Base-by-base conservation (phyloP, 1,140 invertebrate genomes). In the Mactra quadrangularis region DNA sequence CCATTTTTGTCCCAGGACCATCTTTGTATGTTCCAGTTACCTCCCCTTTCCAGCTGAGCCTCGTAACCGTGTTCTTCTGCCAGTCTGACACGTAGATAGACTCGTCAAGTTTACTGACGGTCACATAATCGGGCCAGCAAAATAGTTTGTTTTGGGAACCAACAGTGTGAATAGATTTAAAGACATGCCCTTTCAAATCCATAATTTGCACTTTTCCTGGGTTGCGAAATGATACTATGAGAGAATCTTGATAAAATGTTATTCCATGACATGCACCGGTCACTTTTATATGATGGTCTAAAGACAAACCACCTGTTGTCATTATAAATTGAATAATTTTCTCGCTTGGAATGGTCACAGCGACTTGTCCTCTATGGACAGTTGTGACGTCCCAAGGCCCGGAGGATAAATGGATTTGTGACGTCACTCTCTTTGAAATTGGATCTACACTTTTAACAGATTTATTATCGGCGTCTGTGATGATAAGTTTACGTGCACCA, bases 21-120 rank as follows among this genome's bases (percentile, higher is more conserved):
- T 72, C 70, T 38, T 41, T 55, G 27, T 72, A 72, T 1, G 55
- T 50, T 0, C 50, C 50, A 35, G 17, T 72, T 6, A 72, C 70
- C 31, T 72, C 70, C 9, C 70, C 70, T 38, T 72, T 72, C 50
- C 50, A 57, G 35, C 50, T 72, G 0, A 72, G 70, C 13, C 70
- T 47, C 6, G 70, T 72, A 38, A 72, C 70, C 13, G 50, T 33
- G 53, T 72, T 72, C 55, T 22, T 72, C 29, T 72, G 50, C 70
- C 70, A 72, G 35, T 72, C 70, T 22, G 70, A 55, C 4, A 72
- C 70, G 22, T 72, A 72, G 22, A 72, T 55, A 7, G 50, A 72
- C 4, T 35, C 55, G 11, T 29, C 50, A 17, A 55, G 45, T 31
- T 38, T 55, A n/a, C 52, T 72, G 17, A 72, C 53, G 17, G 70